Evolutionary conservation across 2,888 invertebrate genomes (phyloP).

Genomic region (Melinaea menophilus): DNA sequence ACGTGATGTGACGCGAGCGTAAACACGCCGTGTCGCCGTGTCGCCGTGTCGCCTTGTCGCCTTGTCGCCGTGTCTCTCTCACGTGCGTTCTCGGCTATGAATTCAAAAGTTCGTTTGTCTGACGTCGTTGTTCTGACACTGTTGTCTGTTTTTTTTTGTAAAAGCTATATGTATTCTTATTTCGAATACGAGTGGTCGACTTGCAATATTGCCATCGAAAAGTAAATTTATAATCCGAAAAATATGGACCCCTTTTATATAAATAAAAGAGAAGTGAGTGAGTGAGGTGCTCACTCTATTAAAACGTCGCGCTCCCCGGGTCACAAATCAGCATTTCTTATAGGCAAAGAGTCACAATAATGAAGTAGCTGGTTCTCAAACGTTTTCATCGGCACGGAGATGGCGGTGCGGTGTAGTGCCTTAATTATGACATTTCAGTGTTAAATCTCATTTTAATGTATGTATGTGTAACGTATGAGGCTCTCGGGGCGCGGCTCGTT

Average conservation of each 20-base stretch:
- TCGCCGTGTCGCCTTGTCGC: too few relatives aligned
- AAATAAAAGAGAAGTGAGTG: slow-evolving; percentile 11
- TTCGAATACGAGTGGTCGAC: not conserved
- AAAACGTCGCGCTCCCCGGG: slow-evolving; percentile 31
- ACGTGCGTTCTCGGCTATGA: too few relatives aligned
- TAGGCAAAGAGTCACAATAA: slow-evolving; percentile 40
- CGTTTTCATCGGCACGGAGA: slow-evolving; percentile 35
- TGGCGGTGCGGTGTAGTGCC: slow-evolving; percentile 41
- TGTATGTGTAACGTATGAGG: slow-evolving; percentile 36
- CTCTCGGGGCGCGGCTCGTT: slow-evolving; percentile 43
- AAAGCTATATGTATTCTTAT: too few relatives aligned
- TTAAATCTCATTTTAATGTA: slow-evolving; percentile 49
- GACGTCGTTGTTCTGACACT: not conserved
- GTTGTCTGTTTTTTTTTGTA: too few relatives aligned
- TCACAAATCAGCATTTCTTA: slow-evolving; percentile 32
- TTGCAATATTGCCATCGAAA: not conserved
- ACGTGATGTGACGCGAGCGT: slow-evolving; percentile 20
- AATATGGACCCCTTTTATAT: slow-evolving; percentile 9
- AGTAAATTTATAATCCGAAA: not conserved
- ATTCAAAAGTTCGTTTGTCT: too few relatives aligned
- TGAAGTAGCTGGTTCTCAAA: slow-evolving; percentile 39
- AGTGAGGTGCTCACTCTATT: slow-evolving; percentile 25
- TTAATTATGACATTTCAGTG: slow-evolving; percentile 52
- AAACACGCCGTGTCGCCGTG: slow-evolving; percentile 11
- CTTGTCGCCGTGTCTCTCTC: too few relatives aligned